Base-by-base conservation (phyloP, 2,113 vertebrate species). In the Indicator indicator region DNA sequence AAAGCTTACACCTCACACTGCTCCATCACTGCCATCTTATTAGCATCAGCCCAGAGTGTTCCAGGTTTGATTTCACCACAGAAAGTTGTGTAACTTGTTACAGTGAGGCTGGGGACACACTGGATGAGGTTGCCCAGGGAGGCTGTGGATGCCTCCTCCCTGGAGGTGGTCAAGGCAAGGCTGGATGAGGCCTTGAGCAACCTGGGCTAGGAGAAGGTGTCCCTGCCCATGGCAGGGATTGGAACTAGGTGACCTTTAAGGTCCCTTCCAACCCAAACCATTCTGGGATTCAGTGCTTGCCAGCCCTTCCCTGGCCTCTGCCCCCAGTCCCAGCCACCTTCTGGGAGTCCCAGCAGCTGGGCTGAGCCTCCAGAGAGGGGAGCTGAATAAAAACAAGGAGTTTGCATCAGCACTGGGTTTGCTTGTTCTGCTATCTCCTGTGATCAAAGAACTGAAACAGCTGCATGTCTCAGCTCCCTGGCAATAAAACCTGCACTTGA, bases 371-470 rank as follows among this genome's bases (percentile, higher is more conserved):
- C 63, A 48, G 28, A 24, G 38, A 20, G 23, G 9, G n/a, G 19
- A 13, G 11, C 23, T 56, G 9, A 50, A 26, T 12, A 8, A 77
- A 70, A 65, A 65, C 36, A 1, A 44, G 42, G 27, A 50, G n/a
- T 73, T 59, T 77, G 56, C 79, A 73, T 12, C 87, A 89, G 82
- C 82, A 5, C 15, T 23, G 82, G 64, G 33, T 42, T 83, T 93
- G 72, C 72, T 59, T 42, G 88, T 69, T 14, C 82, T 88, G 90
- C 89, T 88, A 42, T 94, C 94, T 94, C 16, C 85, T 50, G 89
- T 90, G 95, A 91, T 96, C 95, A 95, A 94, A 94, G 93, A 19
- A 60, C 19, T 46, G 19, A 44, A 93, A 86, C 91, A 96, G 96
- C 94, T 95, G 92, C 86, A 5, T 9, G 65, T 71, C 91, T 81